Evolutionary conservation across 2,113 vertebrate species (phyloP).

Genomic region (Charadrius vociferus): DNA sequence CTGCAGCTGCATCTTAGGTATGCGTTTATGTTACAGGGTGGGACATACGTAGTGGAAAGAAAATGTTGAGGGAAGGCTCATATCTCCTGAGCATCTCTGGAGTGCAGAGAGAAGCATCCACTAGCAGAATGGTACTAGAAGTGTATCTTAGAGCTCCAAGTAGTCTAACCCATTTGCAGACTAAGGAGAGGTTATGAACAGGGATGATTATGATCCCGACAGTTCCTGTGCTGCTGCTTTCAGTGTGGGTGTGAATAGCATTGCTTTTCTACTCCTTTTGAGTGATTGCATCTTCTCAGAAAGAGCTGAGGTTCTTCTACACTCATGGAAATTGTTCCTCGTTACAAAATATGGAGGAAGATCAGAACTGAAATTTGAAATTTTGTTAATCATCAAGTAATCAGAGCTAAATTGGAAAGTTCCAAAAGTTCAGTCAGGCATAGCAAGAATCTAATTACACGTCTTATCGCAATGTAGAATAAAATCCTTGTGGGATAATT

Average conservation of each 20-base stretch:
- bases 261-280: background rate
- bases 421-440: background rate
- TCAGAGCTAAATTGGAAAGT: conserved; percentile 20
- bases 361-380: background rate
- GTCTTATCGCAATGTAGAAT: background rate
- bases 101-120: background rate
- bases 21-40: background rate
- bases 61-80: background rate
- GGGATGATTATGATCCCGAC: background rate
- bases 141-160: background rate
- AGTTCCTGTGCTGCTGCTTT: background rate
- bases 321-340: background rate
- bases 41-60: accelerated
- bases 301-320: background rate
- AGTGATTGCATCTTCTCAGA: background rate
- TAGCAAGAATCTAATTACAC: background rate
- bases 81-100: background rate
- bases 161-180: background rate
- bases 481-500: background rate
- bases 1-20: background rate
- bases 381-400: conserved; percentile 39
- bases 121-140: background rate
- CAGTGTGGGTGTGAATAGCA: background rate
- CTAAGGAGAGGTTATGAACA: background rate
- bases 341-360: background rate